Evolutionary conservation across 2,113 vertebrate genomes (phyloP).

Genomic region (Neotragus pygmaeus): DNA sequence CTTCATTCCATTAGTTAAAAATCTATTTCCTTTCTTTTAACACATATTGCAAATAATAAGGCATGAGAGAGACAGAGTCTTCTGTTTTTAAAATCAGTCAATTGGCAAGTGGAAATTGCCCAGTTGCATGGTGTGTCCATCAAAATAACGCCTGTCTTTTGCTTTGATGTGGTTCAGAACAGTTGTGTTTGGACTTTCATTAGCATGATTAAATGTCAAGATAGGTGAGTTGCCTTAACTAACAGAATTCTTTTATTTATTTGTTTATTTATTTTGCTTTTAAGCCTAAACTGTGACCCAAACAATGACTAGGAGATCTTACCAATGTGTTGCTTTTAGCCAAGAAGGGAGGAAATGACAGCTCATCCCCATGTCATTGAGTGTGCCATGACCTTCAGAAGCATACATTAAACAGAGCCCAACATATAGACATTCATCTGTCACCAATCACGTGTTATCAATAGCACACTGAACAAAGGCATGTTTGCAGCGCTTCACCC

Average conservation of each 20-base stretch:
- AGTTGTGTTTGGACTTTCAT: constrained; percentile 69
- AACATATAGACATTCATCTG: background rate
- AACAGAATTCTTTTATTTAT: constrained; percentile 3
- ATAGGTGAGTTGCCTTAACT: constrained; percentile 58
- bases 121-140: constrained; percentile 51
- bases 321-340: constrained; percentile 39
- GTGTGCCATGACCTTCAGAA: background rate
- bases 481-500: background rate
- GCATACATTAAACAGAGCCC: background rate
- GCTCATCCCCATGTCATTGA: background rate
- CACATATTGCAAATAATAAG: constrained; percentile 14
- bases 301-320: constrained; percentile 27
- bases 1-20: constrained; percentile 70
- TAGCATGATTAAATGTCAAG: constrained; percentile 62
- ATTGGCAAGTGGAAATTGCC: constrained; percentile 37
- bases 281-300: constrained; percentile 38
- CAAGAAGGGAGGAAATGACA: background rate
- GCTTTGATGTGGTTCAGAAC: constrained; percentile 61
- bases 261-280: background rate
- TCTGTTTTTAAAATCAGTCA: constrained; percentile 47
- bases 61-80: constrained; percentile 21
- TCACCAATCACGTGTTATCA: background rate
- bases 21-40: constrained; percentile 41
- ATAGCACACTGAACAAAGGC: background rate
- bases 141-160: constrained; percentile 61